phyloP scores from a whole-genome alignment of 1,140 invertebrate species.

The Pachyrhynchus sulphureomaculatus region DNA sequence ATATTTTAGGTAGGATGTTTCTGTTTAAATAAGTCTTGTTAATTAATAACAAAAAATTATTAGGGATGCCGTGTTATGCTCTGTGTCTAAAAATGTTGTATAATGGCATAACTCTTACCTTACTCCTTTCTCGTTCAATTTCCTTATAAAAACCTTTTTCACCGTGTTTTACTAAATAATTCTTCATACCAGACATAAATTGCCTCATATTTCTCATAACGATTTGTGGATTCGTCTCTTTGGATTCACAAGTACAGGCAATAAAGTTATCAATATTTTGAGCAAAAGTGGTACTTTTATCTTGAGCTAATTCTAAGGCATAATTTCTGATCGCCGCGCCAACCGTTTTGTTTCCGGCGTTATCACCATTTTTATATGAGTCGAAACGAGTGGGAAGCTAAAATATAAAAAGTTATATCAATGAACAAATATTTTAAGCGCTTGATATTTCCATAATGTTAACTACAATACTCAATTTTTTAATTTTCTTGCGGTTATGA shows the following conservation, averaged over 20 bases:
- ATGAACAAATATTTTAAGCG: too few species aligned
- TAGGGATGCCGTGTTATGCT: too few species aligned
- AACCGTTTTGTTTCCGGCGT: slow-evolving; percentile 23
- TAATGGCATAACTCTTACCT: slow-evolving; percentile 55
- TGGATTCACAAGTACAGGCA: slow-evolving; percentile 87
- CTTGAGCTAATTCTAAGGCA: slow-evolving; percentile 77
- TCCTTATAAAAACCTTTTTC: slow-evolving; percentile 88
- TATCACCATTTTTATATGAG: slow-evolving; percentile 55
- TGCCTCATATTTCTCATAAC: slow-evolving; percentile 93
- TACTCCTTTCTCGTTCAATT: slow-evolving; percentile 82
- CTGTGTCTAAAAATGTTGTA: too few species aligned
- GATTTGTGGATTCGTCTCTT: slow-evolving; percentile 80
- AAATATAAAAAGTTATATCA: slow-evolving; percentile 36
- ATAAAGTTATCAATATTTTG: slow-evolving; percentile 93
- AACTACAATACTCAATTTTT: too few species aligned
- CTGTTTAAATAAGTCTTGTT: too few species aligned
- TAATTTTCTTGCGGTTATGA: too few species aligned
- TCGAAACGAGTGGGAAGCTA: slow-evolving; percentile 72
- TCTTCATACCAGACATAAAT: slow-evolving; percentile 97
- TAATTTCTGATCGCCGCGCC: slow-evolving; percentile 73
- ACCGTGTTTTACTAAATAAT: slow-evolving; percentile 92
- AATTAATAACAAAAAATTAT: too few species aligned
- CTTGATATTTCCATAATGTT: too few species aligned
- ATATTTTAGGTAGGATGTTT: too few species aligned
- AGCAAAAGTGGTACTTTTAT: slow-evolving; percentile 84